phyloP scores from a whole-genome alignment of 2,113 vertebrate genomes.

The Acanthisitta chloris region DNA sequence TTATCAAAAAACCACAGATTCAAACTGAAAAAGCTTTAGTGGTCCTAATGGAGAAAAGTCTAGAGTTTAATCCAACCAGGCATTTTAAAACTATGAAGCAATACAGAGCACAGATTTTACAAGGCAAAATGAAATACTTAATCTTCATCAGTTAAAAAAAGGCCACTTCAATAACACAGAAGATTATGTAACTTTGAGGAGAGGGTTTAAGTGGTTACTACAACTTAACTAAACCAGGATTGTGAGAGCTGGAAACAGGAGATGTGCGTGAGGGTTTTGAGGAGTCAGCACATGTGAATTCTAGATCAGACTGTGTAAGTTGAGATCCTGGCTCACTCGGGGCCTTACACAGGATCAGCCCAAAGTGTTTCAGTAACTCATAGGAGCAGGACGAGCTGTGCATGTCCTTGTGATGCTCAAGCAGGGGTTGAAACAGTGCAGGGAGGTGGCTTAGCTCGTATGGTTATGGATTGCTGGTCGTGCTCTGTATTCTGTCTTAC shows the following conservation, averaged over 20 bases:
- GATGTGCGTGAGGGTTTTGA: fast-evolving
- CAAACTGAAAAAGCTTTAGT: constrained; percentile 4
- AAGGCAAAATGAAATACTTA: constrained; percentile 24
- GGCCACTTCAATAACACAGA: neutral
- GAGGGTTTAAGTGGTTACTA: neutral
- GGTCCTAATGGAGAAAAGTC: neutral
- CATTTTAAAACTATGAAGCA: neutral
- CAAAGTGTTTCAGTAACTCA: neutral
- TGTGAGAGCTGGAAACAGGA: neutral
- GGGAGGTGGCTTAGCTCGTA: fast-evolving
- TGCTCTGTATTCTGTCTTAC: neutral
- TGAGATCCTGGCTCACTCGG: neutral
- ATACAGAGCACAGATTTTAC: neutral
- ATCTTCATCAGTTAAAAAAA: constrained; percentile 19
- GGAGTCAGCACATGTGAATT: neutral
- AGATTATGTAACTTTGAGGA: neutral
- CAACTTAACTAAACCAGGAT: fast-evolving
- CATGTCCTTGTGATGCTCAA: fast-evolving
- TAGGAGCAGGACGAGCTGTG: fast-evolving
- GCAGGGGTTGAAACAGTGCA: fast-evolving
- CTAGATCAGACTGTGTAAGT: fast-evolving
- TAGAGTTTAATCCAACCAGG: constrained; percentile 27
- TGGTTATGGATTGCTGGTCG: neutral
- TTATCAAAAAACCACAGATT: neutral
- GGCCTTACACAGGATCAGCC: fast-evolving